These are phyloP conservation scores for Zaprionus bogoriensis DNA, from an alignment of 2,888 invertebrate species.

Conservation along the genomic window DNA sequence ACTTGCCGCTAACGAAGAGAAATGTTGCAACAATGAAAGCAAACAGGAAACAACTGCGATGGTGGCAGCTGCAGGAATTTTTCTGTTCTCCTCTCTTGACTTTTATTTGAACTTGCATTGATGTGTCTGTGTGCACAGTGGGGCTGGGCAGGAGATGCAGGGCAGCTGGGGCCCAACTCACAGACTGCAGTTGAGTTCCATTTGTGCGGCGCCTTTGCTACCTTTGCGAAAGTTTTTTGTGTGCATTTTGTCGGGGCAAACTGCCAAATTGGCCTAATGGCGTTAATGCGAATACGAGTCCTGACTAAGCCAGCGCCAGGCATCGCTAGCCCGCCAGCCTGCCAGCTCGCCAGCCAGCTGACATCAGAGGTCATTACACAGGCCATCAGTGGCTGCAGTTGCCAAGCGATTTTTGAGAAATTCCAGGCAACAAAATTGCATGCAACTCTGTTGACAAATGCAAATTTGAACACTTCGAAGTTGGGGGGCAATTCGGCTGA, in stretches of 20 bases:
- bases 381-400: slow-evolving; percentile 51
- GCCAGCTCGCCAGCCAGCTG: slow-evolving; percentile 30
- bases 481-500: slow-evolving; percentile 29
- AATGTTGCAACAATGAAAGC: slow-evolving; percentile 54
- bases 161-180: slow-evolving; percentile 5
- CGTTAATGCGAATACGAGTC: slow-evolving; percentile 78
- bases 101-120: slow-evolving; percentile 76
- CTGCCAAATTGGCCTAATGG: slow-evolving; percentile 78
- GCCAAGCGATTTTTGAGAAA: slow-evolving; percentile 44
- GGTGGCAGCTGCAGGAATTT: slow-evolving; percentile 41
- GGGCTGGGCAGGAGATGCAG: not conserved
- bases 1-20: slow-evolving; percentile 70
- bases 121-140: slow-evolving; percentile 50
- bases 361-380: slow-evolving; percentile 62
- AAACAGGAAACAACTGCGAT: slow-evolving; percentile 36
- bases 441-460: slow-evolving; percentile 27
- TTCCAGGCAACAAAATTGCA: slow-evolving; percentile 21
- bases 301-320: slow-evolving; percentile 53
- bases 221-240: slow-evolving; percentile 58
- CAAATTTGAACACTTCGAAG: slow-evolving; percentile 63
- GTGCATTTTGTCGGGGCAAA: slow-evolving; percentile 53
- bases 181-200: slow-evolving; percentile 31
- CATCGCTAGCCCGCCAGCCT: slow-evolving; percentile 28
- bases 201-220: slow-evolving; percentile 54
- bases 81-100: slow-evolving; percentile 61